These are phyloP conservation scores for Tiphia femorata DNA, from an alignment of 2,888 invertebrate genomes.

Conservation along the genomic window DNA sequence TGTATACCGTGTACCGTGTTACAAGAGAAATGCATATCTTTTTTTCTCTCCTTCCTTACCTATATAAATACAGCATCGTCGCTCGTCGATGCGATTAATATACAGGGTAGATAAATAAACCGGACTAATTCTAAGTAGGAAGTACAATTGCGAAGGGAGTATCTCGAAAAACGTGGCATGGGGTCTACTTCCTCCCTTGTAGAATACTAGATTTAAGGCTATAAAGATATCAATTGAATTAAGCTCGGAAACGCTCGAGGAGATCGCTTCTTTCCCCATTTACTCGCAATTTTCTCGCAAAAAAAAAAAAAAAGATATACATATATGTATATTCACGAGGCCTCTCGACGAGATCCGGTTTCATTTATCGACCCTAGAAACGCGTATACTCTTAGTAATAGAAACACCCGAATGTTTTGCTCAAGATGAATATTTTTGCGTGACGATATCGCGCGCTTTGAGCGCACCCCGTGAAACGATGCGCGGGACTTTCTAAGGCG, in stretches of 20 bases:
- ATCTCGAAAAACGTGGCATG: too few relatives aligned
- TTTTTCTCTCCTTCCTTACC: conserved; percentile 24
- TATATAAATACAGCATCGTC: conserved; percentile 21
- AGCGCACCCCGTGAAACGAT: conserved; percentile 32
- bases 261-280: too few relatives aligned
- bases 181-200: too few relatives aligned
- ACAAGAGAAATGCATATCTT: conserved; percentile 45
- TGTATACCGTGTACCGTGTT: conserved; percentile 36
- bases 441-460: conserved; percentile 24
- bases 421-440: conserved; percentile 53
- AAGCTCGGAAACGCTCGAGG: too few relatives aligned
- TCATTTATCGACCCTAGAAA: conserved; percentile 31
- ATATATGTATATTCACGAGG: conserved; percentile 11
- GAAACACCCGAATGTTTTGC: conserved; percentile 57
- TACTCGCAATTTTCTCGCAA: conserved; percentile 19
- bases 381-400: conserved; percentile 49
- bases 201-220: neutral
- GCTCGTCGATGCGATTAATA: conserved; percentile 24
- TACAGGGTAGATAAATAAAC: conserved; percentile 40
- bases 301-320: too few relatives aligned
- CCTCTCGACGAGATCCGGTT: conserved; percentile 25
- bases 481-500: conserved; percentile 40
- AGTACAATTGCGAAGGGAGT: neutral
- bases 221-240: too few relatives aligned
- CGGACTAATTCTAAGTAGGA: conserved; percentile 10